These are phyloP conservation scores for Aptenodytes forsteri DNA, from an alignment of 2,113 vertebrate species.

Conservation along the genomic window DNA sequence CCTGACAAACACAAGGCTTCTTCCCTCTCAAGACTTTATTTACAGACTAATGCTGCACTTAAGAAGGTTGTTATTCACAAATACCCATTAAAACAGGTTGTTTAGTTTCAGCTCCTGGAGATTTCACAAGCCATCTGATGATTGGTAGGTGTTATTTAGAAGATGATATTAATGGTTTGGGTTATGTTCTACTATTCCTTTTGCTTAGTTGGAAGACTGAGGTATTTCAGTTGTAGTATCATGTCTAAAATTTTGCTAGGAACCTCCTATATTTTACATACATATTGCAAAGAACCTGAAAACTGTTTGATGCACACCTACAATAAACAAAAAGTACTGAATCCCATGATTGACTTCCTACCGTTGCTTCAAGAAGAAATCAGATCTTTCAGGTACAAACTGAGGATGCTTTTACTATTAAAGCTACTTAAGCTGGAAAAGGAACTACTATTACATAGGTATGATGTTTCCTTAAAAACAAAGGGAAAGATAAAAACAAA, in stretches of 20 bases:
- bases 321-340: background rate
- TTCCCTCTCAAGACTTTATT: background rate
- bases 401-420: background rate
- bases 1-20: fast-evolving
- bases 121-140: background rate
- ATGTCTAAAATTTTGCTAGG: background rate
- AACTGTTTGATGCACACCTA: background rate
- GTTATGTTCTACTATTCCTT: background rate
- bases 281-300: fast-evolving
- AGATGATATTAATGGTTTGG: background rate
- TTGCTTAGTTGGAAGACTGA: background rate
- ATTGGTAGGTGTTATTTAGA: background rate
- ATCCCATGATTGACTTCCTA: background rate
- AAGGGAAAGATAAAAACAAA: background rate
- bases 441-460: fast-evolving
- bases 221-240: background rate
- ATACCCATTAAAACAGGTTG: background rate
- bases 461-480: background rate
- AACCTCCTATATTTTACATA: background rate
- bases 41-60: fast-evolving
- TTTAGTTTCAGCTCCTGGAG: background rate
- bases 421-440: background rate
- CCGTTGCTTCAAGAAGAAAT: background rate
- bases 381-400: background rate
- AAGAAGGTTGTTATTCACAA: background rate